Evolutionary conservation across 2,113 vertebrate genomes (phyloP).

Genomic region (Zeus faber): DNA sequence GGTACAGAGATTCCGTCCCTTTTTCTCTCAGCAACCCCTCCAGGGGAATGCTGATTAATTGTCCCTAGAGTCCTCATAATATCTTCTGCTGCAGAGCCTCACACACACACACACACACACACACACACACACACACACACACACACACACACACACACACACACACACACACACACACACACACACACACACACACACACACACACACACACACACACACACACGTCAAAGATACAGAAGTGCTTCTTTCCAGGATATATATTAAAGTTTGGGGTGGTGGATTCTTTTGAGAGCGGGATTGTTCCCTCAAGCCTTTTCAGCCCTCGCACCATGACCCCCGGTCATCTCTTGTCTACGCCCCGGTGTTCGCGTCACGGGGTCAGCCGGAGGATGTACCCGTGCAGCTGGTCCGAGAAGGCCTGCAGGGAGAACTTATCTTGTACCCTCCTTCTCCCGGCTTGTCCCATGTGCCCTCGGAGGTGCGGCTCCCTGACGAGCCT

Average conservation of each 20-base stretch:
- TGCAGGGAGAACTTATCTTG: slow-evolving; percentile 85
- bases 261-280: background rate
- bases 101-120: background rate
- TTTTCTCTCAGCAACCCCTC: slow-evolving; percentile 60
- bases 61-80: slow-evolving; percentile 44
- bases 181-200: background rate
- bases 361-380: slow-evolving; percentile 62
- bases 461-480: slow-evolving; percentile 85
- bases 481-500: slow-evolving; percentile 80
- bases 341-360: slow-evolving; percentile 6
- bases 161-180: slow-evolving; percentile 23
- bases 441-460: slow-evolving; percentile 86
- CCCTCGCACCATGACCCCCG: background rate
- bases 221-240: slow-evolving; percentile 19
- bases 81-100: slow-evolving; percentile 11
- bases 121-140: background rate
- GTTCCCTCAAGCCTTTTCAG: background rate
- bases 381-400: slow-evolving; percentile 80
- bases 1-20: slow-evolving; percentile 61
- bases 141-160: slow-evolving; percentile 11
- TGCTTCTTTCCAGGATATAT: background rate
- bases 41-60: slow-evolving; percentile 66
- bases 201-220: background rate
- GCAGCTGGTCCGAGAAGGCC: slow-evolving; percentile 87
- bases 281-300: background rate